phyloP scores from a whole-genome alignment of 2,113 vertebrate genomes.

The Caloenas nicobarica region DNA sequence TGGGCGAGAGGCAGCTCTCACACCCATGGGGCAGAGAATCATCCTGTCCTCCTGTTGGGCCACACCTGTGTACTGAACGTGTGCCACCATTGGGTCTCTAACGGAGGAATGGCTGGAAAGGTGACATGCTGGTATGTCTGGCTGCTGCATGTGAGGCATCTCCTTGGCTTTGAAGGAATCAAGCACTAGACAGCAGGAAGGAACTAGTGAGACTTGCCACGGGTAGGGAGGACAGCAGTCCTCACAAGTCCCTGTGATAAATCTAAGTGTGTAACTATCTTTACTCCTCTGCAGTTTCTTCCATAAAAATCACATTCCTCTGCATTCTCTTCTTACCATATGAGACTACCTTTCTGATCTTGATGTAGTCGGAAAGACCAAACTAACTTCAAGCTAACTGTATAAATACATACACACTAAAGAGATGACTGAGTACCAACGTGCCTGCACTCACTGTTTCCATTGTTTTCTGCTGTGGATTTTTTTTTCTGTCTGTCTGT shows the following conservation, averaged over 20 bases:
- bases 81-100: accelerated
- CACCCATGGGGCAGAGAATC: neutral
- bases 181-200: neutral
- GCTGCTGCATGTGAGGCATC: neutral
- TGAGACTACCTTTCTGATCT: neutral
- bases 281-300: neutral
- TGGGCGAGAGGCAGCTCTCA: neutral
- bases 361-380: neutral
- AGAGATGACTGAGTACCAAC: neutral
- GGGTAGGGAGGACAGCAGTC: neutral
- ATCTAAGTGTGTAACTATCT: neutral
- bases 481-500: no score
- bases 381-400: neutral
- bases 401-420: neutral
- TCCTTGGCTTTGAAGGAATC: neutral
- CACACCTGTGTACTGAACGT: accelerated
- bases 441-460: neutral
- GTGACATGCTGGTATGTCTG: accelerated
- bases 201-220: neutral
- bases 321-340: neutral
- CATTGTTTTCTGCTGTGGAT: no score
- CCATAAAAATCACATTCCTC: neutral
- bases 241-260: neutral
- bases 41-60: neutral
- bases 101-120: neutral